phyloP scores from a whole-genome alignment of 2,113 vertebrate species.

The Crotalus helleri region DNA sequence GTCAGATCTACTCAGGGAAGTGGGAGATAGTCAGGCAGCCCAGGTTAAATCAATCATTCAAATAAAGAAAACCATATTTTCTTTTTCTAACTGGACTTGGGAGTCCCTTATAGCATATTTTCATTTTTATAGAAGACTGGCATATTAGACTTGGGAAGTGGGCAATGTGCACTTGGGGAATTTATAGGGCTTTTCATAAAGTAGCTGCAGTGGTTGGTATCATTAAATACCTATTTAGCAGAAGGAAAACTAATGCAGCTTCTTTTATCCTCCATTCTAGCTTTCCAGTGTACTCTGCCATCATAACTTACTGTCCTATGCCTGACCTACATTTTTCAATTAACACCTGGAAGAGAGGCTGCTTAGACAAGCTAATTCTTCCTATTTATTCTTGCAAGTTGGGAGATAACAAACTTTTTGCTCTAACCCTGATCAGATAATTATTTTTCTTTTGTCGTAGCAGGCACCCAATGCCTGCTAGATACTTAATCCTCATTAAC shows the following conservation, averaged over 20 bases:
- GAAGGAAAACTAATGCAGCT: neutral
- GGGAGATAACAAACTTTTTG: neutral
- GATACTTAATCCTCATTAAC: neutral
- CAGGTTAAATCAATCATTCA: neutral
- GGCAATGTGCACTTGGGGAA: neutral
- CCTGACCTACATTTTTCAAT: neutral
- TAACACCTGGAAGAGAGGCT: neutral
- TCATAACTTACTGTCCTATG: neutral
- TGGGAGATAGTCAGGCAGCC: neutral
- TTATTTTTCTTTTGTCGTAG: neutral
- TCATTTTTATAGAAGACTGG: neutral
- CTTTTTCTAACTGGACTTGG: neutral
- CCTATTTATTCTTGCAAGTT: neutral
- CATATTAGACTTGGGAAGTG: neutral
- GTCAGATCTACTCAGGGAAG: neutral
- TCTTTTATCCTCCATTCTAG: neutral
- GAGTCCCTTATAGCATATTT: neutral
- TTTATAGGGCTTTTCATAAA: neutral
- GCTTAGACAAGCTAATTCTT: neutral
- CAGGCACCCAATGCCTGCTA: neutral
- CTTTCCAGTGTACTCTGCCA: neutral
- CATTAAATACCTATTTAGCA: neutral
- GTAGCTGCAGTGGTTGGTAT: neutral
- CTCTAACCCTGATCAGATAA: neutral
- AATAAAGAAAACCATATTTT: neutral